A percentile compares a stretch with the other conserved stretches of the same genome.
Evolutionary conservation across 2,113 vertebrate species (phyloP).

Genomic region (Boulengeromyrus knoepffleri): DNA sequence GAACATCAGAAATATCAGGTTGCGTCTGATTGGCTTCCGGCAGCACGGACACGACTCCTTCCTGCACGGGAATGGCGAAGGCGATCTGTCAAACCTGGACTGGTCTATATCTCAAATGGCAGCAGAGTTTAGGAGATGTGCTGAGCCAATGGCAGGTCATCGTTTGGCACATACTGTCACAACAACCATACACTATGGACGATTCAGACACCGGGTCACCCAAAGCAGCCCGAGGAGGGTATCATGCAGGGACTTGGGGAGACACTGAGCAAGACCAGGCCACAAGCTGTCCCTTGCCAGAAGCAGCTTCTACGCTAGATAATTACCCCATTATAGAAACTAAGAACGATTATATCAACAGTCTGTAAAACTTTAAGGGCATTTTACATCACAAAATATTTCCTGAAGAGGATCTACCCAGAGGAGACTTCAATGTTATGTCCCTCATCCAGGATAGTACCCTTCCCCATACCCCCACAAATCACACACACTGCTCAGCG

Average conservation of each 20-base stretch:
- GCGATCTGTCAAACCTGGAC: background rate
- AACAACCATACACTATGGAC: background rate
- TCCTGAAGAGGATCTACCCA: background rate
- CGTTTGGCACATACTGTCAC: background rate
- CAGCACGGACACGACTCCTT: conserved; percentile 75
- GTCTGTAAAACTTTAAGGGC: background rate
- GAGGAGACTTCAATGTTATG: background rate
- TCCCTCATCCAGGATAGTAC: background rate
- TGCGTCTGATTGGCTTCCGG: conserved; percentile 62
- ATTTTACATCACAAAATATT: background rate
- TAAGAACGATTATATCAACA: background rate
- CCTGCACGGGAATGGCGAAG: conserved; percentile 38
- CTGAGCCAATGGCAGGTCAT: background rate
- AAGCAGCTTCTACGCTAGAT: background rate
- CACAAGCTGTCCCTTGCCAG: background rate
- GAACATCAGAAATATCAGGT: conserved; percentile 64
- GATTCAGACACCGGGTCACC: background rate
- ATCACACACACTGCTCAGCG: background rate
- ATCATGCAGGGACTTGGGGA: background rate
- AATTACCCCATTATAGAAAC: background rate
- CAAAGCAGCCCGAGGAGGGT: background rate
- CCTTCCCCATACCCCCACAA: background rate
- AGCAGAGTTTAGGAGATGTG: background rate
- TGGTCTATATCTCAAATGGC: background rate
- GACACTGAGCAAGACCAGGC: background rate